These are phyloP conservation scores for Sylvia borin DNA, from an alignment of 2,797 vertebrate species.

Conservation along the genomic window DNA sequence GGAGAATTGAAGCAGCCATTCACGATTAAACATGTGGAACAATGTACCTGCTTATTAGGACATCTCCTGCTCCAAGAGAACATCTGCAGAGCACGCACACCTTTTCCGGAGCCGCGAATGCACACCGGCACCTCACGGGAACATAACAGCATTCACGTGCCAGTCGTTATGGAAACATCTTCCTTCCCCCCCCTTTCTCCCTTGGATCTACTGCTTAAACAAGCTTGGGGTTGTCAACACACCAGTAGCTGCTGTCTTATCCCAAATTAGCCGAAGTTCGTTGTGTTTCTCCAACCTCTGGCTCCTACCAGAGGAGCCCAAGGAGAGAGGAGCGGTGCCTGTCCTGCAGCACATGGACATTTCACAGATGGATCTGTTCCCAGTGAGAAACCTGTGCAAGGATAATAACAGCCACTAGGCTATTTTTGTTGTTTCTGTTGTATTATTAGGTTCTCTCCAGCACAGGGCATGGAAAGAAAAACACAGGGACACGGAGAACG, in stretches of 20 bases:
- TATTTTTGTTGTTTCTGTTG: conserved; percentile 4
- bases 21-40: conserved; percentile 43
- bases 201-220: neutral
- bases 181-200: neutral
- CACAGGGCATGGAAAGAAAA: neutral
- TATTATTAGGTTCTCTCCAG: neutral
- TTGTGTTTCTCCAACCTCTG: neutral
- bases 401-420: neutral
- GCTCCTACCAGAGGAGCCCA: neutral
- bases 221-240: conserved; percentile 7
- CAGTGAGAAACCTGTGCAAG: neutral
- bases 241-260: neutral
- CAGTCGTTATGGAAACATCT: conserved; percentile 59
- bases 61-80: neutral
- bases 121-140: neutral
- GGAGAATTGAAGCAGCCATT: conserved; percentile 34
- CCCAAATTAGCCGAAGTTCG: neutral
- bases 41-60: conserved; percentile 58
- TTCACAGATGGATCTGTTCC: neutral
- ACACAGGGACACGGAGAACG: neutral
- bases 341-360: neutral
- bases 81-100: conserved; percentile 40
- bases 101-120: neutral
- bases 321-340: neutral
- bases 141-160: neutral